A percentile compares a stretch with the other conserved stretches of the same genome.
phyloP scores from a whole-genome alignment of 2,888 invertebrate species.

The Bruchidius siliquastri region DNA sequence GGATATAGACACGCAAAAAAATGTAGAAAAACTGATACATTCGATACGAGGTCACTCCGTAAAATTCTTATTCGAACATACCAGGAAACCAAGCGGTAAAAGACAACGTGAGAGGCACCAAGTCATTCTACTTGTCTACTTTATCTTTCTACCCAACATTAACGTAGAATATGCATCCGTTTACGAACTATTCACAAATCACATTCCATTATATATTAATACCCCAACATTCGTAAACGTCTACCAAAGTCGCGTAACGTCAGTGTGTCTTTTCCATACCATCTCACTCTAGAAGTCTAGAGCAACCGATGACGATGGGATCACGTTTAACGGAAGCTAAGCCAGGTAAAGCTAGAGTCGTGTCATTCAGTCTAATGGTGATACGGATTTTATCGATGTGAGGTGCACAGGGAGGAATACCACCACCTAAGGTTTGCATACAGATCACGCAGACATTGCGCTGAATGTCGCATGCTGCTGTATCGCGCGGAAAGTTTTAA shows the following conservation, averaged over 20 bases:
- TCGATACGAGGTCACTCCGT: too few species aligned
- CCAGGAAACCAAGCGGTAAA: too few species aligned
- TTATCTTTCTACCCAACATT: too few species aligned
- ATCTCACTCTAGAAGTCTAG: neutral
- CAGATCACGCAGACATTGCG: neutral
- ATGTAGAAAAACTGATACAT: too few species aligned
- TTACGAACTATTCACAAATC: too few species aligned
- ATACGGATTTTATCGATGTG: neutral
- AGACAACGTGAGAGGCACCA: too few species aligned
- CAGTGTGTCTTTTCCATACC: neutral
- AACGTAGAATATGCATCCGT: too few species aligned
- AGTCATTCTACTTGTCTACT: too few species aligned
- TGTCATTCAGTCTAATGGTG: neutral
- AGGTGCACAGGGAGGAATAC: neutral
- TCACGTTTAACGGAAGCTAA: neutral
- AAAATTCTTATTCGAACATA: too few species aligned
- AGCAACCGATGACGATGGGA: too few species aligned
- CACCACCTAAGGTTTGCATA: neutral
- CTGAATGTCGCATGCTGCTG: neutral
- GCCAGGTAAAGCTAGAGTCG: neutral
- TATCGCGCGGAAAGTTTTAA: neutral
- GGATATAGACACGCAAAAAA: too few species aligned
- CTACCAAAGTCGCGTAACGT: neutral
- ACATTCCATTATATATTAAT: too few species aligned
- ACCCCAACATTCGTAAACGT: neutral